These are phyloP conservation scores for Ylistrum balloti DNA, from an alignment of 1,140 invertebrate species.

Conservation along the genomic window DNA sequence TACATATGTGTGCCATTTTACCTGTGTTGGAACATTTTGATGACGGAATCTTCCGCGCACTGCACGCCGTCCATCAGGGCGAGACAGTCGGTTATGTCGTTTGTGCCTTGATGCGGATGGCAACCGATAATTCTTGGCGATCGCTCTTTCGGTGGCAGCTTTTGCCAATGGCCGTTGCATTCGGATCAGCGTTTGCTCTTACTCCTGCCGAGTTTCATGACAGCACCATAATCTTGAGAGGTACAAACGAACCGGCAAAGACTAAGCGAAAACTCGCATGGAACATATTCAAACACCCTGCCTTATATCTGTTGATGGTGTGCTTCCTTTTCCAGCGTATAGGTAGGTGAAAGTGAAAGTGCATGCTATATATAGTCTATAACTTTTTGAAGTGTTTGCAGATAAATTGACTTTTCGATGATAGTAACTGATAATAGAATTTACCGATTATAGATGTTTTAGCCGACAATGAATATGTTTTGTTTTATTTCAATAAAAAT, in stretches of 20 bases:
- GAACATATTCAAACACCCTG: not conserved
- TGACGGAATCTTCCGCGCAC: conserved; percentile 4
- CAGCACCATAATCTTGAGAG: not conserved
- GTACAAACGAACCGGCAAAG: not conserved
- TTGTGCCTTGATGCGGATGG: conserved; percentile 13
- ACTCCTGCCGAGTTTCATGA: conserved; percentile 4
- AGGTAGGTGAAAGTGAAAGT: not conserved
- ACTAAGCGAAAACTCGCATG: not conserved
- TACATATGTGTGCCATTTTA: not conserved
- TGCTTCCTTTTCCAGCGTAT: conserved; percentile 12
- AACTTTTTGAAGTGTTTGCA: too few relatives aligned
- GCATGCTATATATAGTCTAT: too few relatives aligned
- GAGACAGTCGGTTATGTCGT: not conserved
- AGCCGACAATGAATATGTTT: too few relatives aligned
- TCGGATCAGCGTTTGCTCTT: not conserved
- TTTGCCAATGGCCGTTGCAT: not conserved
- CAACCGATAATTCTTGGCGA: not conserved
- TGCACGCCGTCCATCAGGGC: not conserved
- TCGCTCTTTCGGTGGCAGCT: not conserved
- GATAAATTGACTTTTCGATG: too few relatives aligned
- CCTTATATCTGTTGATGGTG: not conserved
- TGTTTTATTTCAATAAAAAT: too few relatives aligned
- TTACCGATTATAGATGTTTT: too few relatives aligned
- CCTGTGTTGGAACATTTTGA: conserved; percentile 16
- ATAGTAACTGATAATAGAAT: too few relatives aligned